A percentile compares a stretch with the other conserved stretches of the same genome.
Conservation (phyloP, 2,797 vertebrate genomes). For the Danio tinwini region DNA sequence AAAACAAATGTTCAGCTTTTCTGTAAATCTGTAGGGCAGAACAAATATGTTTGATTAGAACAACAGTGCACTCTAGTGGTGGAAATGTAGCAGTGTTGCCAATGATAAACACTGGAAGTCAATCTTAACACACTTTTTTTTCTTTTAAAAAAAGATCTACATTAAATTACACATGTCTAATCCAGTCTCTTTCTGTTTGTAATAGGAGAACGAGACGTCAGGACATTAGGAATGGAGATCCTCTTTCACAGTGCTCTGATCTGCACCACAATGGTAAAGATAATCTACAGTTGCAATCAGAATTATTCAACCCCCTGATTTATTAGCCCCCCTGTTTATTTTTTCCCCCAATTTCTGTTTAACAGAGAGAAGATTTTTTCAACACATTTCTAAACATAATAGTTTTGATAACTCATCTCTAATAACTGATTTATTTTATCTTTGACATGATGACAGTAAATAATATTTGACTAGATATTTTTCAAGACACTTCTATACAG, state of each 20-base stretch:
- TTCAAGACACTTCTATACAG: too few relatives aligned
- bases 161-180: background rate
- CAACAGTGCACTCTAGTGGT: slow-evolving; percentile 59
- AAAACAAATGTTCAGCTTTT: background rate
- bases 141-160: background rate
- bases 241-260: slow-evolving; percentile 96
- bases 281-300: too few relatives aligned
- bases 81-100: background rate
- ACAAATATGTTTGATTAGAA: background rate
- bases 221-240: slow-evolving; percentile 97
- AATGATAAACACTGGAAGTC: background rate
- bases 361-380: too few relatives aligned
- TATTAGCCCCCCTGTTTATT: too few relatives aligned
- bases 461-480: too few relatives aligned
- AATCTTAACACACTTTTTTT: too few relatives aligned
- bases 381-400: too few relatives aligned
- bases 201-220: slow-evolving; percentile 93
- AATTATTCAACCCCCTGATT: too few relatives aligned
- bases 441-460: too few relatives aligned
- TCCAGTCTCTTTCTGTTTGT: background rate
- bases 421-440: too few relatives aligned
- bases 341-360: too few relatives aligned
- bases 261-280: slow-evolving; percentile 89
- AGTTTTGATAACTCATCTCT: too few relatives aligned
- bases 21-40: background rate